phyloP scores from a whole-genome alignment of 1,140 invertebrate species.

The Rhyzopertha dominica region DNA sequence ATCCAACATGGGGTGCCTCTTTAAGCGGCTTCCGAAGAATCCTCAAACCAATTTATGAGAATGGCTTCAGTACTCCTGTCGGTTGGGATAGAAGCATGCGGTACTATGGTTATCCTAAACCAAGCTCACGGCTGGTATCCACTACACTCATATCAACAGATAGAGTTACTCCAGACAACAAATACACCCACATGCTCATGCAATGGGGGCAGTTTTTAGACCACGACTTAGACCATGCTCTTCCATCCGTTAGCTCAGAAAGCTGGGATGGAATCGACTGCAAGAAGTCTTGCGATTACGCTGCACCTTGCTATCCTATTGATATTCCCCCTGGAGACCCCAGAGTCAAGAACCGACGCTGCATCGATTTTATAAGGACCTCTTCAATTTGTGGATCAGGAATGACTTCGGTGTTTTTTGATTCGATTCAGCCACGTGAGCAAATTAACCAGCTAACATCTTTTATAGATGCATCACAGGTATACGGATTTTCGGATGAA shows the following conservation, averaged over 20 bases:
- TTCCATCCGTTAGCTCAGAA: slow-evolving; percentile 87
- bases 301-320: slow-evolving; percentile 96
- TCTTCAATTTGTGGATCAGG: slow-evolving; percentile 97
- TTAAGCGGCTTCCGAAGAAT: slow-evolving; percentile 81
- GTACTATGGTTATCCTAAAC: slow-evolving; percentile 82
- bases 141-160: slow-evolving; percentile 79
- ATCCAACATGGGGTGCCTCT: slow-evolving; percentile 90
- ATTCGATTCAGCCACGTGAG: slow-evolving; percentile 78
- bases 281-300: slow-evolving; percentile 92
- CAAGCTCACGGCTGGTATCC: slow-evolving; percentile 83
- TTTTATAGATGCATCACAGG: slow-evolving; percentile 93
- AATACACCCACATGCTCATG: slow-evolving; percentile 95
- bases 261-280: slow-evolving; percentile 95
- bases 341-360: slow-evolving; percentile 72
- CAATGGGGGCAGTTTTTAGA: slow-evolving; percentile 99
- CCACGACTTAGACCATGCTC: slow-evolving; percentile 92
- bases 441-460: slow-evolving; percentile 97
- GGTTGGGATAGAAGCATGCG: slow-evolving; percentile 78
- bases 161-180: slow-evolving; percentile 72
- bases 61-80: slow-evolving; percentile 90
- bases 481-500: slow-evolving; percentile 88
- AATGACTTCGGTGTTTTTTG: slow-evolving; percentile 89
- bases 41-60: slow-evolving; percentile 89
- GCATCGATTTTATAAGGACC: slow-evolving; percentile 89
- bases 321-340: slow-evolving; percentile 81